phyloP scores from a whole-genome alignment of 2,113 vertebrate species.

The Lutjanus erythropterus region DNA sequence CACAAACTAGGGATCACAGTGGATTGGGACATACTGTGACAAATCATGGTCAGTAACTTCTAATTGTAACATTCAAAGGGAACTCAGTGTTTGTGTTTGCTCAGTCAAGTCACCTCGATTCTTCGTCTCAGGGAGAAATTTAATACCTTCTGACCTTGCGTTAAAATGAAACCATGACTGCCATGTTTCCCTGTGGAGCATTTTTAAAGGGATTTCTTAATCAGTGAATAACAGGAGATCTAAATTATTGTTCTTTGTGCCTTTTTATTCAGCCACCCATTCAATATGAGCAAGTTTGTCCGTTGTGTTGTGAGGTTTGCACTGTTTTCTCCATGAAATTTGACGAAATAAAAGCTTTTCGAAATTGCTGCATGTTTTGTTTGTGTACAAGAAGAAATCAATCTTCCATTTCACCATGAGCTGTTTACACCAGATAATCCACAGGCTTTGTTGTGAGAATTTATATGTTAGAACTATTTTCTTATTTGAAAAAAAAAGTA shows the following conservation, averaged over 20 bases:
- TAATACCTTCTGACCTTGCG: conserved; percentile 1
- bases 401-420: no score
- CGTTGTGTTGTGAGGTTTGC: conserved; percentile 1
- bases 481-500: no score
- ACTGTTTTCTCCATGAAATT: neutral
- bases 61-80: conserved; percentile 37
- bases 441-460: no score
- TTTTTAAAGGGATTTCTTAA: conserved; percentile 39
- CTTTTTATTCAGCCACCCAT: neutral
- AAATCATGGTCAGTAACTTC: neutral
- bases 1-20: conserved; percentile 7
- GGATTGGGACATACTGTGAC: neutral
- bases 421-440: no score
- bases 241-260: conserved; percentile 1
- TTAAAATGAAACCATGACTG: conserved; percentile 18
- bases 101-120: neutral
- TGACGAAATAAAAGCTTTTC: conserved; percentile 34
- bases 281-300: neutral
- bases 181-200: conserved; percentile 1
- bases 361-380: neutral
- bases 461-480: no score
- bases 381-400: neutral
- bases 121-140: conserved; percentile 64
- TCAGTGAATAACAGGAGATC: conserved; percentile 39
- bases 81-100: conserved; percentile 7